Evolutionary conservation across 2,888 invertebrate species (phyloP).

Genomic region (Macrophya alboannulata): DNA sequence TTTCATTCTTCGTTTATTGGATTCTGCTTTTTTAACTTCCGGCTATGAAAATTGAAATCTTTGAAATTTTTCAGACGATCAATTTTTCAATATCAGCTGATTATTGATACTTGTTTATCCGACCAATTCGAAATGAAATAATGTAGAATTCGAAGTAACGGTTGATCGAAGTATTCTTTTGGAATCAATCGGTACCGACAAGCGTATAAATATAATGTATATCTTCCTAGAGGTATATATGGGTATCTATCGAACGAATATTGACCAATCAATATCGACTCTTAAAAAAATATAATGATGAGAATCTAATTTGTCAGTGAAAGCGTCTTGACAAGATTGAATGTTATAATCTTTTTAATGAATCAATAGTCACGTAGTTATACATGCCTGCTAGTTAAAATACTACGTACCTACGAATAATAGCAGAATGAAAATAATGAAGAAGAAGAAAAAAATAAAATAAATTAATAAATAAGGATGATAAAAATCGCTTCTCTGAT

Average conservation of each 20-base stretch:
- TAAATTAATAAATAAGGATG: background rate
- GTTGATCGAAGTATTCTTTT: background rate
- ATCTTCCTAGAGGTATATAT: background rate
- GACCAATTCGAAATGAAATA: background rate
- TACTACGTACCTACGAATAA: background rate
- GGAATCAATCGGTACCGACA: background rate
- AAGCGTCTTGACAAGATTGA: background rate
- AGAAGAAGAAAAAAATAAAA: background rate
- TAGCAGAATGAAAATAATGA: too few species aligned
- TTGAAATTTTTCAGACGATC: too few species aligned
- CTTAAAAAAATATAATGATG: background rate
- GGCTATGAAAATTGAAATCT: too few species aligned
- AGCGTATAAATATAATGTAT: background rate
- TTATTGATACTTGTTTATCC: background rate
- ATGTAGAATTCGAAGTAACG: background rate
- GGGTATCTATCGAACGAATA: background rate
- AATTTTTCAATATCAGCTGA: too few species aligned
- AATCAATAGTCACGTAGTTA: background rate
- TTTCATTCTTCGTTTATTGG: background rate
- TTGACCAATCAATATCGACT: background rate
- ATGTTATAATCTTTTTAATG: background rate
- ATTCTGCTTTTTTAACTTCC: too few species aligned
- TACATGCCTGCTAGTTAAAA: background rate
- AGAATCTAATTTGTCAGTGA: constrained; percentile 23
- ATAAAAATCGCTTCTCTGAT: background rate